Conservation (phyloP, 53 echinoderm and acorn worm genomes). For the Paracentrotus lividus region DNA sequence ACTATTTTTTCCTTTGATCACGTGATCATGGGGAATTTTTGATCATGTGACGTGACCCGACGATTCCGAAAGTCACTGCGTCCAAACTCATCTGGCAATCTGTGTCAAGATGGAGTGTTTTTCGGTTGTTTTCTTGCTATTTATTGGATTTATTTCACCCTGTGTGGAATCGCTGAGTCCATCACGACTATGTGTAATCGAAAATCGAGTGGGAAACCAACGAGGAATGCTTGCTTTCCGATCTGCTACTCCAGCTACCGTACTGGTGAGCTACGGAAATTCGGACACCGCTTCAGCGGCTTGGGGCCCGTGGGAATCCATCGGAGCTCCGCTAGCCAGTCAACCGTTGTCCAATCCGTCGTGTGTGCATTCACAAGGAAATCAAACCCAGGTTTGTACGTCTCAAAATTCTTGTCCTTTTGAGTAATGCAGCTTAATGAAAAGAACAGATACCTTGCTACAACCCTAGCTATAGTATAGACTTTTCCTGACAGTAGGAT, state of each 20-base stretch:
- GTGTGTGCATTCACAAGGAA: not conserved
- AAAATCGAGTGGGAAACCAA: conserved; percentile 19
- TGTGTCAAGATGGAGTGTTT: not conserved
- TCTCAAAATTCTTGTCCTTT: not conserved
- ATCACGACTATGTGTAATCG: conserved; percentile 31
- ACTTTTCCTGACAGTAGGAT: no score
- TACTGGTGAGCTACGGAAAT: conserved; percentile 47
- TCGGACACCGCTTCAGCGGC: not conserved
- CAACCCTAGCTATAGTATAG: no score
- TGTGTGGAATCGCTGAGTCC: not conserved
- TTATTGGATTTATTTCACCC: not conserved
- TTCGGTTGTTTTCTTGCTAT: not conserved
- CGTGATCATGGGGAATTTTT: not conserved
- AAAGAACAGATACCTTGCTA: no score
- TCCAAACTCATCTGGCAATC: not conserved
- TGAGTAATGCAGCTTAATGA: no score
- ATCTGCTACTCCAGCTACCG: not conserved
- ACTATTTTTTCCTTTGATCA: no score
- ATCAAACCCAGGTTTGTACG: conserved; percentile 27
- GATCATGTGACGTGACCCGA: not conserved
- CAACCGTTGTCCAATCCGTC: conserved; percentile 28
- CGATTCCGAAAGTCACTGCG: not conserved
- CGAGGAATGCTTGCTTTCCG: conserved; percentile 27
- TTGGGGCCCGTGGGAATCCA: conserved; percentile 15
- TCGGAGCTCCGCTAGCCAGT: not conserved